phyloP scores from a whole-genome alignment of 2,888 invertebrate species.

The Graphium colonna region DNA sequence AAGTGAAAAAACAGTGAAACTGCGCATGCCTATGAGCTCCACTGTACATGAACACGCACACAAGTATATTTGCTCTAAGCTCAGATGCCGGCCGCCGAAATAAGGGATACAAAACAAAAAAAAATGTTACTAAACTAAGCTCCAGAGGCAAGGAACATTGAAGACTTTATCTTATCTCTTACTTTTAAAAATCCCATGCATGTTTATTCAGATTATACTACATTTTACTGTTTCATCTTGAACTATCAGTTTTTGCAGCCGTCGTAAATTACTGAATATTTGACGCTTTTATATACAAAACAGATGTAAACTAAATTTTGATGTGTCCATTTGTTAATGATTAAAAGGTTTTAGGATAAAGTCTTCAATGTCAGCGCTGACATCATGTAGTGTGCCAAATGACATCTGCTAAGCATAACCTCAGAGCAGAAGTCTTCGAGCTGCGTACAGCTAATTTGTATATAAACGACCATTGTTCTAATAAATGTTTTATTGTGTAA shows the following conservation, averaged over 20 bases:
- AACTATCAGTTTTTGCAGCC: too few species aligned
- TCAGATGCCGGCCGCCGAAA: conserved; percentile 28
- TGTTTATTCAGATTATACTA: too few species aligned
- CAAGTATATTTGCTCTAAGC: conserved; percentile 55
- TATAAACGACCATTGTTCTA: conserved; percentile 52
- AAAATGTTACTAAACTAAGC: conserved; percentile 47
- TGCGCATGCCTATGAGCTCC: too few species aligned
- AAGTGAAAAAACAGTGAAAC: too few species aligned
- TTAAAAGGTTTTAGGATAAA: conserved; percentile 3
- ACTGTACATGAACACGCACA: conserved; percentile 66
- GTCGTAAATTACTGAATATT: too few species aligned
- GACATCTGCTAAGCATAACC: conserved; percentile 1
- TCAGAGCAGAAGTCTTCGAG: not conserved
- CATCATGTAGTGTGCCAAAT: conserved; percentile 9
- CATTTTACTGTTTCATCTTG: too few species aligned
- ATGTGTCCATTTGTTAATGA: not conserved
- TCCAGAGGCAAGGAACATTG: conserved; percentile 50
- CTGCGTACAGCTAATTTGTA: conserved; percentile 37
- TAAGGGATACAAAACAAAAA: conserved; percentile 59
- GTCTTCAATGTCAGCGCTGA: conserved; percentile 4
- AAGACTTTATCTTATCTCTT: conserved; percentile 5
- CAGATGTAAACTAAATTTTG: too few species aligned
- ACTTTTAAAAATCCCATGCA: too few species aligned
- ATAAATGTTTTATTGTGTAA: conserved; percentile 55
- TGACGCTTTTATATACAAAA: too few species aligned